phyloP scores from a whole-genome alignment of 2,113 vertebrate species.

The Acrocephalus kingi region DNA sequence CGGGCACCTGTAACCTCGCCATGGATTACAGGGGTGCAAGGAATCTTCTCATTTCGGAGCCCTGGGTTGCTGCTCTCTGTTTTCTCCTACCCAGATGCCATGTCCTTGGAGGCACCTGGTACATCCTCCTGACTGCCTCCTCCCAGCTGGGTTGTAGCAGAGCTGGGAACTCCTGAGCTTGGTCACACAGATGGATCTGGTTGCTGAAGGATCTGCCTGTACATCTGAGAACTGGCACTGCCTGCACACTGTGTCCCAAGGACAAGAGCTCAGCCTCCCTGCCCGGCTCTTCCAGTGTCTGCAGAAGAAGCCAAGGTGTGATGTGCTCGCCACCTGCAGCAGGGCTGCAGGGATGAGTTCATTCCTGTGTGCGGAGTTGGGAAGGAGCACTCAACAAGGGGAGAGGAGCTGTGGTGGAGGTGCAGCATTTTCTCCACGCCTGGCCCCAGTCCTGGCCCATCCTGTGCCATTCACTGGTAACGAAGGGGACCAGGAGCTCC shows the following conservation, averaged over 20 bases:
- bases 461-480: not conserved
- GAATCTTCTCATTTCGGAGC: not conserved
- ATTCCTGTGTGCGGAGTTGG: not conserved
- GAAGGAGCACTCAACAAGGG: not conserved
- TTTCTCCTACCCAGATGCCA: not conserved
- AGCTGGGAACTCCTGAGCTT: not conserved
- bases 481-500: rapidly evolving
- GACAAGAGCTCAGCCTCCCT: not conserved
- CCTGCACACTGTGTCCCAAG: not conserved
- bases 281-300: not conserved
- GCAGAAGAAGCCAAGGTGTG: not conserved
- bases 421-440: rapidly evolving
- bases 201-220: not conserved
- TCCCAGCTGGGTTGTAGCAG: not conserved
- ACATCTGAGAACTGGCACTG: not conserved
- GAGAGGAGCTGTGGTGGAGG: not conserved
- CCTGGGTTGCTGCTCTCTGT: not conserved
- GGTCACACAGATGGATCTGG: not conserved
- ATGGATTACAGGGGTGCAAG: not conserved
- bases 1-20: rapidly evolving
- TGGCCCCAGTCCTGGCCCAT: not conserved
- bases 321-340: not conserved
- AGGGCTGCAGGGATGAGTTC: not conserved
- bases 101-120: not conserved
- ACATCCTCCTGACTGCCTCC: not conserved